Evolutionary conservation across 2,113 vertebrate genomes (phyloP).

Genomic region (Pardalotus punctatus): DNA sequence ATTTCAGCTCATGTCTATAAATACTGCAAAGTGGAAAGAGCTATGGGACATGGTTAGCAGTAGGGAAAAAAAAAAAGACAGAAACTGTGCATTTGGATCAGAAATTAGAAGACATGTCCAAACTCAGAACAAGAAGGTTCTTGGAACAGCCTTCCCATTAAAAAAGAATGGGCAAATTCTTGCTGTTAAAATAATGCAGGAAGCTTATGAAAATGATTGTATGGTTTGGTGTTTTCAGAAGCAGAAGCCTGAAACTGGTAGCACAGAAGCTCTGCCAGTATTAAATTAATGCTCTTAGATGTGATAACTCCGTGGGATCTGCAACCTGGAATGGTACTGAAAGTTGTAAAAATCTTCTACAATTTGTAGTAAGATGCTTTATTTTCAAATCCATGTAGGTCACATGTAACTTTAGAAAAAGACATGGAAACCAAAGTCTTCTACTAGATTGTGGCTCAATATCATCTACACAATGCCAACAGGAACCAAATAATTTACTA

Average conservation of each 20-base stretch:
- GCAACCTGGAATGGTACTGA: neutral
- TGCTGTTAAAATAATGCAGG: neutral
- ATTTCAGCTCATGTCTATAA: conserved; percentile 42
- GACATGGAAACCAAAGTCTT: neutral
- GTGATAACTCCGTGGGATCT: neutral
- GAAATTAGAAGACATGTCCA: neutral
- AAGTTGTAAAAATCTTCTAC: neutral
- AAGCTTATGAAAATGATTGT: neutral
- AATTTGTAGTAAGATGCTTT: neutral
- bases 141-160: neutral
- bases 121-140: neutral
- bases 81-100: neutral
- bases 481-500: neutral
- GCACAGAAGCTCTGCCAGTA: neutral
- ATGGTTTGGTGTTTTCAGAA: neutral
- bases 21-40: neutral
- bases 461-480: neutral
- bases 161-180: neutral
- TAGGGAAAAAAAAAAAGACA: neutral
- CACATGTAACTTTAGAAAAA: neutral
- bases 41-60: neutral
- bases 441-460: neutral
- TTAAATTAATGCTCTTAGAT: neutral
- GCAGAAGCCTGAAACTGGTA: neutral
- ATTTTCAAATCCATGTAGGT: neutral